These are phyloP conservation scores for Aromia moschata DNA, from an alignment of 2,888 invertebrate genomes.

Conservation along the genomic window DNA sequence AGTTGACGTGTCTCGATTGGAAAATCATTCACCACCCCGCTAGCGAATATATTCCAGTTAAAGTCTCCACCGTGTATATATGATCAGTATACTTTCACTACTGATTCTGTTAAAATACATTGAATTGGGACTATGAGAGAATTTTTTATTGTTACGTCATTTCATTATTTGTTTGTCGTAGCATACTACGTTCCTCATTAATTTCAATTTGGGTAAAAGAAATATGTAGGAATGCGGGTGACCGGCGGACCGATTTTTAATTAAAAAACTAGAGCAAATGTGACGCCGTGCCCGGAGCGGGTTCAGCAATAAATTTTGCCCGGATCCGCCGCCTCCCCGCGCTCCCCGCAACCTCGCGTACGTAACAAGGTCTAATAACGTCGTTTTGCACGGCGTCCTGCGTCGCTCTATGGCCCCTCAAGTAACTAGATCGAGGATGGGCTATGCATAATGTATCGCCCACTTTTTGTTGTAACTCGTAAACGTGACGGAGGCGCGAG, in stretches of 20 bases:
- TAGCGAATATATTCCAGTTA: no score
- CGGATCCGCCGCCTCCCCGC: constrained; percentile 1
- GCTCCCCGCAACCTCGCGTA: constrained; percentile 7
- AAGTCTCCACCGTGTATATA: no score
- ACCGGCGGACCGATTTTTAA: constrained; percentile 13
- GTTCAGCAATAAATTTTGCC: constrained; percentile 23
- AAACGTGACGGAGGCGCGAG: constrained; percentile 53
- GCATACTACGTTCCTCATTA: background rate
- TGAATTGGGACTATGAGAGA: background rate
- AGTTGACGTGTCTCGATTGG: no score
- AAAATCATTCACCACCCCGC: background rate
- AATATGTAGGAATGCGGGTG: constrained; percentile 12
- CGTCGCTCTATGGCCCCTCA: constrained; percentile 36
- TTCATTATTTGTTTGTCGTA: background rate
- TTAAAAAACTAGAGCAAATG: constrained; percentile 18
- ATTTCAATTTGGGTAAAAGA: background rate
- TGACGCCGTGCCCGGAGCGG: background rate
- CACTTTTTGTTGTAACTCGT: constrained; percentile 49
- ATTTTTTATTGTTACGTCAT: background rate
- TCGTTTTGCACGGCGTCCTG: constrained; percentile 36
- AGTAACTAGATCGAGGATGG: constrained; percentile 52
- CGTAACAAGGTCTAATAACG: constrained; percentile 32
- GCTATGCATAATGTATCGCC: constrained; percentile 56
- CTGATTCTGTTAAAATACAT: background rate
- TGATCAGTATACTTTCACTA: background rate